Base-by-base conservation (phyloP, 2,888 invertebrate species). In the Diabrotica balteata region DNA sequence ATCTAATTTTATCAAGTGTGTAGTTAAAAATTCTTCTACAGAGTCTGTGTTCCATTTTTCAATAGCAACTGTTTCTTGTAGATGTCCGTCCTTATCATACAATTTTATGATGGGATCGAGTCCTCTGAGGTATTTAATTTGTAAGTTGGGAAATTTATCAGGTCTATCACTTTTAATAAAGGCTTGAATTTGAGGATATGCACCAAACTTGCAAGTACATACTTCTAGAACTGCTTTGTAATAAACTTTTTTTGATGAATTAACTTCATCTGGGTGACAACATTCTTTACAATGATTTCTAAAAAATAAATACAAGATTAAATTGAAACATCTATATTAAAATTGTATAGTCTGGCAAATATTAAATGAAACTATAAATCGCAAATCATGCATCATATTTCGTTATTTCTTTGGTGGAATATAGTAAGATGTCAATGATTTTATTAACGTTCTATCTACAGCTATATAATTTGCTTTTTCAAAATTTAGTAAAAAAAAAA, bases 41-140 rank as follows among this genome's bases (percentile, higher is more conserved):
- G 97, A 94, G 84, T 99, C 98, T 0, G 98, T 98, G 84, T 98
- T 95, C 98, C 98, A 98, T 82, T 97, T 97, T 78, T 97, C 96
- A 80, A 99, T 97, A 61, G 97, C 97, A 44, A 98, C 89, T 32
- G 93, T 91, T 81, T 97, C 96, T 81, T 90, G 90, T 1, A 95
- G 90, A 80, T 93, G 91, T 46, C 93, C 94, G 78, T 91, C 91
- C 70, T 90, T 90, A 80, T 97, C 95, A 75, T 95, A 87, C 59
- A 99, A 86, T 81, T 96, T 95, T 55, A 99, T 96, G 71, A 95
- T 91, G 0, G 98, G 98, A 85, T 98, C 96, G 64, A 97, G 86
- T 7, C 98, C 98, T 70, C 97, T 89, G 0, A 96, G 93, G 81
- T 98, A 98, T 80, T 94, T 93, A 57, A 98, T 93, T 83, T 92